Conservation (phyloP, 1,140 invertebrate genomes). For the Archegozetes longisetosus region DNA sequence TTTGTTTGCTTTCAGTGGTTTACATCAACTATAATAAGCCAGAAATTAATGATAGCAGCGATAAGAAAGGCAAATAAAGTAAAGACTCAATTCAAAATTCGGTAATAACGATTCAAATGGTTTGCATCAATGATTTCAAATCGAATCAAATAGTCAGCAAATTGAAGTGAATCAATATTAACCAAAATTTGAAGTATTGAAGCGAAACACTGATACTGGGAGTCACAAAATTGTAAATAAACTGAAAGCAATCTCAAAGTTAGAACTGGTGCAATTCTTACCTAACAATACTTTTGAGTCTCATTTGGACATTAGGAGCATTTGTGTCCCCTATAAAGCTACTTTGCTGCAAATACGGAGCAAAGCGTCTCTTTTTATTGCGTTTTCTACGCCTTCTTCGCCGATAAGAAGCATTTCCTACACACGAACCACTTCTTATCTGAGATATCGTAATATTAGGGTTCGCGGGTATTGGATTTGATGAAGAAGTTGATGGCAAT, state of each 20-base stretch:
- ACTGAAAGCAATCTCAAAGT: background rate
- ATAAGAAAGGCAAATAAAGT: too few relatives aligned
- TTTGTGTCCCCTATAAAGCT: background rate
- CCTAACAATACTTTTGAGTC: conserved; percentile 3
- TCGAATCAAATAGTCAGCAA: too few relatives aligned
- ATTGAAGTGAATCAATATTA: background rate
- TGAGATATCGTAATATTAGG: background rate
- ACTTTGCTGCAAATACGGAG: background rate
- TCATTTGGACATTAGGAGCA: background rate
- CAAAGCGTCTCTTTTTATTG: background rate
- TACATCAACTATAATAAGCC: too few relatives aligned
- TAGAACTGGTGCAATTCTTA: background rate
- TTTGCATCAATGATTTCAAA: background rate
- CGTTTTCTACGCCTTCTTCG: background rate
- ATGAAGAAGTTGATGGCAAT: background rate
- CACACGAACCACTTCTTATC: too few relatives aligned
- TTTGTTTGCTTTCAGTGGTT: too few relatives aligned
- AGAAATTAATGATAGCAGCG: too few relatives aligned
- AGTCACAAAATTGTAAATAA: background rate
- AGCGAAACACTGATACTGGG: background rate
- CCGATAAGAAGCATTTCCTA: background rate
- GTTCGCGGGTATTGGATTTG: background rate
- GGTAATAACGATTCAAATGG: background rate
- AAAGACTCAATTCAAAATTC: conserved; percentile 6
- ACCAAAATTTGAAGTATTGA: background rate